Evolutionary conservation across 1,140 invertebrate genomes (phyloP), one percentile per base, ranked within the genome.

Genomic region (Drosophila ananassae): DNA sequence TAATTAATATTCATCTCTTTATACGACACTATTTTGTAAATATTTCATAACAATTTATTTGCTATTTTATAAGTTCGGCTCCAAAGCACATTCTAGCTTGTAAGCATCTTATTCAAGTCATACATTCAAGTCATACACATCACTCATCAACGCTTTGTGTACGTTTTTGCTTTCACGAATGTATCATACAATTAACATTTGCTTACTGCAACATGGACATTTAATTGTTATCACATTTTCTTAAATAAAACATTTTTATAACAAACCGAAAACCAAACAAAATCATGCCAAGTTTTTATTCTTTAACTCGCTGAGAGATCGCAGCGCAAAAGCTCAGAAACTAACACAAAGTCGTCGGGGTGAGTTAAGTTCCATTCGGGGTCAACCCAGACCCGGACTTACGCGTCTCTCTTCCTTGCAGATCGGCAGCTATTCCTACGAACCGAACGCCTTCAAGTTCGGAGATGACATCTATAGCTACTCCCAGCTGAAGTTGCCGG

Each of bases 381-480:
- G 10, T 30, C 9, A 41, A 48, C 13, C 34, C 37, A 51, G 41
- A 10, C 47, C 51, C 39, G 47, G 39, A 32, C 54, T 75, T 89
- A 64, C 76, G 66, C 7, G 10, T 13, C 6, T 32, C 21, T 12
- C 24, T 66, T 32, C 57, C 37, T 79, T 80, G 21, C 94, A 96
- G 93, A 94, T 95, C 52, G 93, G 94, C 2, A 95, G 95, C 48
- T 96, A 97, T 79, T 95, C 95, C 0, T 92, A 96, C 47, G 96
- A 97, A 91, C 94, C 95, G 1, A 95, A 96, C 32, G 97, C 97
- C 10, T 94, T 97, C 6, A 97, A 97, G 92, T 98, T 98, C 80
- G 97, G 97, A 3, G 97, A 98, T 91, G 94, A 94, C 54, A 90
- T 94, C 0, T 93, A 96, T 66, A 97, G 97, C 89, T 95, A 97